phyloP scores from a whole-genome alignment of 92 coral and sea anemone genomes.

The Parazoanthus darwini region DNA sequence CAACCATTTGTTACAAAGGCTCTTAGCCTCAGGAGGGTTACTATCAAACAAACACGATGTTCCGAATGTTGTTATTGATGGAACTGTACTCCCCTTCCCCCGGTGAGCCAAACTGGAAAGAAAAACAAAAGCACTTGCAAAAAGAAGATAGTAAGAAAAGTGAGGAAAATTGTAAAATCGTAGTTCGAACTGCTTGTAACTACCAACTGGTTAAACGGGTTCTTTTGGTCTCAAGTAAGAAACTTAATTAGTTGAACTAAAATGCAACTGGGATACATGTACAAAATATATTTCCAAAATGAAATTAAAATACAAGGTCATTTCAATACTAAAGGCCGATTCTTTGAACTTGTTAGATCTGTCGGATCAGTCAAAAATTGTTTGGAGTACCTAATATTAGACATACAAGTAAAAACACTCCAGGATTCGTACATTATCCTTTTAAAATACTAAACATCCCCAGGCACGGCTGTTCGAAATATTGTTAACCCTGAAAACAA shows the following conservation, averaged over 20 bases:
- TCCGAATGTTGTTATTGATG: no score
- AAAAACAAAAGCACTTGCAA: no score
- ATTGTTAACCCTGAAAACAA: neutral
- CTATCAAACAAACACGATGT: no score
- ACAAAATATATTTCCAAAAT: neutral
- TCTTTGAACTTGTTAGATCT: neutral
- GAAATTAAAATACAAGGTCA: neutral
- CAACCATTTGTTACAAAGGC: no score
- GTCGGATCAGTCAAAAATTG: neutral
- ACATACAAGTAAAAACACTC: neutral
- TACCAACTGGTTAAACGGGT: no score
- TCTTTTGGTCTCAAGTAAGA: no score
- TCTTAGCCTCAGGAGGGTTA: no score
- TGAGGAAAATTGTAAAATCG: no score
- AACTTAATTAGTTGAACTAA: neutral
- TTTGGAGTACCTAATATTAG: neutral
- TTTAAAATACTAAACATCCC: neutral
- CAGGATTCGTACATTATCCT: neutral
- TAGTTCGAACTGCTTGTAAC: no score
- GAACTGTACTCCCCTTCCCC: no score
- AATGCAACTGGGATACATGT: neutral
- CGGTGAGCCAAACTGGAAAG: no score
- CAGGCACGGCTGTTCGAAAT: neutral
- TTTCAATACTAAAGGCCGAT: neutral
- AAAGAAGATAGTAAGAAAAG: no score